These are phyloP conservation scores for Catagonus wagneri DNA, from an alignment of 2,113 vertebrate species.

Conservation along the genomic window DNA sequence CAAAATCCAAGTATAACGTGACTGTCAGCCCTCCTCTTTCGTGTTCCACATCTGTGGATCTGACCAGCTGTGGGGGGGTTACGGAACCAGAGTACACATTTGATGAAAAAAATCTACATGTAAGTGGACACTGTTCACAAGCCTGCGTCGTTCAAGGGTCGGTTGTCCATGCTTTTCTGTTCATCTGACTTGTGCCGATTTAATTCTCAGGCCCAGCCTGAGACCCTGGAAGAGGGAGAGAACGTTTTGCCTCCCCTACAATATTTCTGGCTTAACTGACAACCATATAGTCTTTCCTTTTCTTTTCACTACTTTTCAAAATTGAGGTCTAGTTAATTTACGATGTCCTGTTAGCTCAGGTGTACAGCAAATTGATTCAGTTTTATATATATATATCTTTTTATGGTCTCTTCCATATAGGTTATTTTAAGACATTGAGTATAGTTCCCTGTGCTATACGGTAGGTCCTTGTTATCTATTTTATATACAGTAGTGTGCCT, in stretches of 20 bases:
- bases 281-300: background rate
- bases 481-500: no score
- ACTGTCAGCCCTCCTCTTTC: background rate
- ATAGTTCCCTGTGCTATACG: no score
- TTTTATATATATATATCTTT: no score
- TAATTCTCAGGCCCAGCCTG: background rate
- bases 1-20: background rate
- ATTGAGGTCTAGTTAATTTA: no score
- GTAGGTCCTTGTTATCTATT: no score
- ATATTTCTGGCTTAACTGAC: background rate
- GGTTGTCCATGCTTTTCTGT: background rate
- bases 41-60: background rate
- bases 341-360: no score
- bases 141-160: background rate
- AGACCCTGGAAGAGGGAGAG: background rate
- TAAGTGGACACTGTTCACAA: background rate
- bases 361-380: no score
- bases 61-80: accelerated
- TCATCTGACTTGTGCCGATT: background rate
- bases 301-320: no score
- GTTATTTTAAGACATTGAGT: no score
- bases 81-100: no score
- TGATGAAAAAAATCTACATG: no score
- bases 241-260: background rate
- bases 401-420: no score